phyloP scores from a whole-genome alignment of 2,797 vertebrate genomes.

The Hippocampus kuda region DNA sequence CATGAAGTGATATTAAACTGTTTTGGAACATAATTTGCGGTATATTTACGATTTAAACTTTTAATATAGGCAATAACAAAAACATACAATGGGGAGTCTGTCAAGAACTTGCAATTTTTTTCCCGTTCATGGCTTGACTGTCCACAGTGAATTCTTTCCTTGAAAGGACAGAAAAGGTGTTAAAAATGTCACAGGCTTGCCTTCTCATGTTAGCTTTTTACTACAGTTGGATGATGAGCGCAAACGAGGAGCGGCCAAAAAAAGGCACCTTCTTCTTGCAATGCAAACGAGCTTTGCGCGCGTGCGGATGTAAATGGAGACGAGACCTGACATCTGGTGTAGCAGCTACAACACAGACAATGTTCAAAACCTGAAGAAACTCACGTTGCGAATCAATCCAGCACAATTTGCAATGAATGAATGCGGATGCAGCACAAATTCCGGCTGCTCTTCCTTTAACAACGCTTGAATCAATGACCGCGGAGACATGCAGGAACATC shows the following conservation, averaged over 20 bases:
- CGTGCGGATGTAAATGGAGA: conserved; percentile 12
- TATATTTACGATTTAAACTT: no score
- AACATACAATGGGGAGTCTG: no score
- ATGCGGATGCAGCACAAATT: background rate
- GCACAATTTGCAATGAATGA: conserved; percentile 16
- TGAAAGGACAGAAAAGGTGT: conserved; percentile 2
- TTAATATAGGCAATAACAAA: no score
- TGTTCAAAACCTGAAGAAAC: background rate
- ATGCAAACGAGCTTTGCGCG: conserved; percentile 11
- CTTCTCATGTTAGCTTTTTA: conserved; percentile 2
- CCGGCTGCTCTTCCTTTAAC: background rate
- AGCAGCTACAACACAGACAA: conserved; percentile 6
- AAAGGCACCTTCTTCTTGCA: background rate
- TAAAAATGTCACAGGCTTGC: conserved; percentile 1
- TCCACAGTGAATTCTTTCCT: background rate
- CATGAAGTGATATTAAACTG: no score
- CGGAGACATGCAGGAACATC: background rate
- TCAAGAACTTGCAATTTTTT: no score
- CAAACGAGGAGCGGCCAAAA: background rate
- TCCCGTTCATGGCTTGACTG: background rate
- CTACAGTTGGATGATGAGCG: background rate
- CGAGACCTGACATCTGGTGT: conserved; percentile 9
- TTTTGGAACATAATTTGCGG: no score
- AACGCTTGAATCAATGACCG: background rate
- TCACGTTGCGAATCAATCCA: conserved; percentile 1